phyloP scores from a whole-genome alignment of 2,113 vertebrate genomes.

The Conger conger region DNA sequence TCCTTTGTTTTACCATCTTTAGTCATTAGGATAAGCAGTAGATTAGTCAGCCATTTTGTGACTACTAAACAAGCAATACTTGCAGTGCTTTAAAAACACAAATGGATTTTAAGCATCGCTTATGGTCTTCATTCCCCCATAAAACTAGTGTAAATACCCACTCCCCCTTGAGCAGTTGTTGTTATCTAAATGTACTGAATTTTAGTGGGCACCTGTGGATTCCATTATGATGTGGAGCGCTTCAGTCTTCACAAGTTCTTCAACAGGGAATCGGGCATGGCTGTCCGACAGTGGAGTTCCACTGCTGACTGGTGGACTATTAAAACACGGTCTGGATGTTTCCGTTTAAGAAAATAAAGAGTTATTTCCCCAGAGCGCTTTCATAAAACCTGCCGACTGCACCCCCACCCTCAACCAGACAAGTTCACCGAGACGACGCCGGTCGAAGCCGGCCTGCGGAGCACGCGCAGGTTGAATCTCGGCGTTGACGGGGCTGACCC shows the following conservation, averaged over 20 bases:
- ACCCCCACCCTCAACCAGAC: not conserved
- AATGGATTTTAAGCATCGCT: constrained; percentile 8
- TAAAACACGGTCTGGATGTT: not conserved
- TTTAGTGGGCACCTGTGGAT: not conserved
- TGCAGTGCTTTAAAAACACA: constrained; percentile 8
- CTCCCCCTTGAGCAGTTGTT: not conserved
- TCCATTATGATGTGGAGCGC: not conserved
- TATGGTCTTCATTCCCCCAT: not conserved
- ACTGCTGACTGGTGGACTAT: not conserved
- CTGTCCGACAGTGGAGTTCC: too few species aligned
- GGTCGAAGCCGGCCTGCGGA: not conserved
- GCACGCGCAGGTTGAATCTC: constrained; percentile 23
- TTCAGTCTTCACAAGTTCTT: not conserved
- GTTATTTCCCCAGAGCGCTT: not conserved
- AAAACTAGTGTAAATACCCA: not conserved
- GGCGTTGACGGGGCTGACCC: constrained; percentile 28
- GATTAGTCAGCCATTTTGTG: constrained; percentile 21
- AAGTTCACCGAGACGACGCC: not conserved
- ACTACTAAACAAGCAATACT: constrained; percentile 15
- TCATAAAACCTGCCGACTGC: not conserved
- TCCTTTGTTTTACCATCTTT: constrained; percentile 26
- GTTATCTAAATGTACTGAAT: not conserved
- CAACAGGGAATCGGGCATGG: not conserved
- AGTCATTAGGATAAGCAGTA: constrained; percentile 29
- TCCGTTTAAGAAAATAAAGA: constrained; percentile 13